Evolutionary conservation across 2,888 invertebrate genomes (phyloP), one percentile per base, ranked within the genome.

Genomic region (Parascotia fuliginaria): DNA sequence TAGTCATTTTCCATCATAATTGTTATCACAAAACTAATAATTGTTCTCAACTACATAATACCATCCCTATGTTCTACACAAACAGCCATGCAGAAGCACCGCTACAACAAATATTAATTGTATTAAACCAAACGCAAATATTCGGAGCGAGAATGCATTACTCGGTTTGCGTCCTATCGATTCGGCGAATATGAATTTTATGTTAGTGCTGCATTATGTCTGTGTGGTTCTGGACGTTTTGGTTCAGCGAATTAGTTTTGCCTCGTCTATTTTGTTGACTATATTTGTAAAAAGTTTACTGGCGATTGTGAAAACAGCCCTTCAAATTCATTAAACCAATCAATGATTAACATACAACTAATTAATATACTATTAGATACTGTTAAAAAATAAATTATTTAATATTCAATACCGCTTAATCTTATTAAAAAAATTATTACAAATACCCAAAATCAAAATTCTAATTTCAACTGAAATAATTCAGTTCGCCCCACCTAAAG

Each of bases 101-200:
- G 64, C 46, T 43, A 60, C 64, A 69, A 74, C 74, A 81, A 78
- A 79, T 80, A 79, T 81, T 76, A 78, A 81, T 82, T 79, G 77
- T 74, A 73, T 78, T 75, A 73, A 72, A 66, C 66, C 60, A 55
- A 69, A 59, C 33, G 50, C 65, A 69, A 66, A 69, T 69, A 69
- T 54, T 52, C 51, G 24, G 16, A 50, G 38, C 39, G 43, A 42
- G 55, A 65, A 61, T 45, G 55, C 55, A 59, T 55, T 69, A 55
- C 34, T 64, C 41, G 48, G 32, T 40, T 7, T 13, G n/a, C 37
- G 28, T 9, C 9, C 28, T 31, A 55, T 54, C 47, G 45, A 55
- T 44, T 36, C 22, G 9, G 15, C 37, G 27, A 37, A 16, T 49
- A 59, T 46, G 7, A 44, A 41, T 47, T 46, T 56, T 33, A 37